Conservation (phyloP, 2,888 invertebrate species). For the Stenurella melanura region DNA sequence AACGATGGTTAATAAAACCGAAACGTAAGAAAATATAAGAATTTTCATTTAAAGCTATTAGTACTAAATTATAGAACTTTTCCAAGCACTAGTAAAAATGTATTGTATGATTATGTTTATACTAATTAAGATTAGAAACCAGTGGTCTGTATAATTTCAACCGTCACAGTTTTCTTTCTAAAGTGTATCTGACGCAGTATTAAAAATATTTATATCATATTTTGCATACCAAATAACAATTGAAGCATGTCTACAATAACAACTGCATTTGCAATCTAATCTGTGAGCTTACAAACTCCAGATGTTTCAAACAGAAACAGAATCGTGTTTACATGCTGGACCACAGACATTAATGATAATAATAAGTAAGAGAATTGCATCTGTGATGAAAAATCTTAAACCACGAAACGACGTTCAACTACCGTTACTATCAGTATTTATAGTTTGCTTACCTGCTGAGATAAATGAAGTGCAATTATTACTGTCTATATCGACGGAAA, state of each 20-base stretch:
- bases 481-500: neutral
- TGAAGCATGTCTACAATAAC: conserved; percentile 11
- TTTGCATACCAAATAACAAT: conserved; percentile 1
- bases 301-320: conserved; percentile 1
- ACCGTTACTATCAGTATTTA: conserved; percentile 15
- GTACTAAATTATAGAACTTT: too few relatives aligned
- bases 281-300: neutral
- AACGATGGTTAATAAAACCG: too few relatives aligned
- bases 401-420: neutral
- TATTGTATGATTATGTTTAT: too few relatives aligned
- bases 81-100: too few relatives aligned
- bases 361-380: conserved; percentile 7
- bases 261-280: conserved; percentile 13
- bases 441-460: conserved; percentile 10
- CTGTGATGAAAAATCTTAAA: neutral
- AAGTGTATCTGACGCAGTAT: too few relatives aligned
- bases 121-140: too few relatives aligned
- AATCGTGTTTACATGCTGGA: conserved; percentile 12
- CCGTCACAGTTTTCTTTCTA: too few relatives aligned
- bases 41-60: too few relatives aligned
- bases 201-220: too few relatives aligned
- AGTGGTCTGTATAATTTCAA: too few relatives aligned
- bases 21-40: too few relatives aligned
- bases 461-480: conserved; percentile 18
- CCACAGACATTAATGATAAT: conserved; percentile 23